Conservation (phyloP, 2,113 vertebrate genomes). For the Muscicapa adusta region DNA sequence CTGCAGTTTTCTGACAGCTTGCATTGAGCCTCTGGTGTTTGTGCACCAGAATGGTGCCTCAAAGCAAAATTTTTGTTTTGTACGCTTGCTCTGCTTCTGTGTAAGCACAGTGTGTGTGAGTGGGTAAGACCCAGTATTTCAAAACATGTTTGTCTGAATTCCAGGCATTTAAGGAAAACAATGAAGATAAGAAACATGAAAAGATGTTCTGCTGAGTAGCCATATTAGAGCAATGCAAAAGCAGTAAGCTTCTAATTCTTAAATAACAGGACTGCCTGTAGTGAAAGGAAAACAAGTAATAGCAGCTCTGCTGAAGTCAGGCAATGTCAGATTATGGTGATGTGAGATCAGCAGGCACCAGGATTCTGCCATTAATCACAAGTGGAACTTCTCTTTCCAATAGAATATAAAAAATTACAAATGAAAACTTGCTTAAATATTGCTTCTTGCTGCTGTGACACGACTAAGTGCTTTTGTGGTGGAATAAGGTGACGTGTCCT, state of each 20-base stretch:
- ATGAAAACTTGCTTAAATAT: neutral
- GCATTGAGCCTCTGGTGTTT: neutral
- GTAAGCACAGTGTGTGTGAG: accelerated
- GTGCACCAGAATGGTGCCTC: neutral
- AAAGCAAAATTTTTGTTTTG: neutral
- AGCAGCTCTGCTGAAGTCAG: neutral
- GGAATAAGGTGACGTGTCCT: neutral
- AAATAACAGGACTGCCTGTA: neutral
- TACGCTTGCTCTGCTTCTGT: neutral
- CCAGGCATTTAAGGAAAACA: neutral
- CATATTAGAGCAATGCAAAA: neutral
- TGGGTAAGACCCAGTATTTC: accelerated
- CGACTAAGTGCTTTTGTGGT: neutral
- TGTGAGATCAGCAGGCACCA: neutral
- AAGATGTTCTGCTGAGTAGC: neutral
- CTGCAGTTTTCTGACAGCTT: neutral
- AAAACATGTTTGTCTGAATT: neutral
- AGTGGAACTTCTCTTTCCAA: neutral
- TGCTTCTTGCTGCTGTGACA: neutral
- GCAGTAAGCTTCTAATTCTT: neutral
- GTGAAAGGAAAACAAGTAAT: neutral
- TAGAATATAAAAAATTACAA: neutral
- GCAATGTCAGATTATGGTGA: neutral
- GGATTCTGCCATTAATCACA: neutral
- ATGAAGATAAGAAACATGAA: neutral